A percentile compares a stretch with the other conserved stretches of the same genome.
Conservation (phyloP, 2,113 vertebrate genomes). For the Pan paniscus region DNA sequence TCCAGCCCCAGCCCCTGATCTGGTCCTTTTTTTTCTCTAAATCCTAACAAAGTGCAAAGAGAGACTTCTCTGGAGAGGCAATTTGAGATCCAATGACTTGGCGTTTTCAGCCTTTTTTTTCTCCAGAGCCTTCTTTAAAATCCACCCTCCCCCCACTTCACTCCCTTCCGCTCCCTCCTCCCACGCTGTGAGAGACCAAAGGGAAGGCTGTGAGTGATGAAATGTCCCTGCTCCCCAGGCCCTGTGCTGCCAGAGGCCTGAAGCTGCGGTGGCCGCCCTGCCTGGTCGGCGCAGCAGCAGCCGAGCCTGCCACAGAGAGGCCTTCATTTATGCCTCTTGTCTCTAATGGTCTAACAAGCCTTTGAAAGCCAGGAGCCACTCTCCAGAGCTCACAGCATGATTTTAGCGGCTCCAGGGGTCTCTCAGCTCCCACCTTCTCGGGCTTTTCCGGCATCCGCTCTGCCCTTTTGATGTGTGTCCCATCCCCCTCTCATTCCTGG, state of each 20-base stretch:
- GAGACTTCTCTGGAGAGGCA: slow-evolving; percentile 58
- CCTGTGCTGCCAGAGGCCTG: neutral
- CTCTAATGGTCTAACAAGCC: slow-evolving; percentile 67
- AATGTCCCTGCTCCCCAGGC: neutral
- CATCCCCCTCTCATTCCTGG: neutral
- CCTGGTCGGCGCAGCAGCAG: neutral
- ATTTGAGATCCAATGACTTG: slow-evolving; percentile 66
- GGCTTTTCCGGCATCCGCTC: neutral
- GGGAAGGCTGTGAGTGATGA: slow-evolving; percentile 55
- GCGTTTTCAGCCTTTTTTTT: slow-evolving; percentile 20
- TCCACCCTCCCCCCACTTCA: neutral
- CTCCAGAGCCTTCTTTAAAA: slow-evolving; percentile 66
- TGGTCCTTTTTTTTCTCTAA: slow-evolving; percentile 23
- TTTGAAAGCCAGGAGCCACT: slow-evolving; percentile 59
- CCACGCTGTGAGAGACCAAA: slow-evolving; percentile 51
- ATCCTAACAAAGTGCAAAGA: neutral
- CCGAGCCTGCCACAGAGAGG: slow-evolving; percentile 4
- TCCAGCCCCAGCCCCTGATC: neutral
- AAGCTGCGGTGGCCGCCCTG: neutral
- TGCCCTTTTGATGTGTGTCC: neutral
- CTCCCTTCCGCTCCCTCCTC: neutral
- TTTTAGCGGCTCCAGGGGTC: slow-evolving; percentile 63
- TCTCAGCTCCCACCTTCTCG: neutral
- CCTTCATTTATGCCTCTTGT: slow-evolving; percentile 70
- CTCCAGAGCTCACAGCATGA: slow-evolving; percentile 68